phyloP scores from a whole-genome alignment of 2,888 invertebrate genomes.

The Macrostomum cliftonense region DNA sequence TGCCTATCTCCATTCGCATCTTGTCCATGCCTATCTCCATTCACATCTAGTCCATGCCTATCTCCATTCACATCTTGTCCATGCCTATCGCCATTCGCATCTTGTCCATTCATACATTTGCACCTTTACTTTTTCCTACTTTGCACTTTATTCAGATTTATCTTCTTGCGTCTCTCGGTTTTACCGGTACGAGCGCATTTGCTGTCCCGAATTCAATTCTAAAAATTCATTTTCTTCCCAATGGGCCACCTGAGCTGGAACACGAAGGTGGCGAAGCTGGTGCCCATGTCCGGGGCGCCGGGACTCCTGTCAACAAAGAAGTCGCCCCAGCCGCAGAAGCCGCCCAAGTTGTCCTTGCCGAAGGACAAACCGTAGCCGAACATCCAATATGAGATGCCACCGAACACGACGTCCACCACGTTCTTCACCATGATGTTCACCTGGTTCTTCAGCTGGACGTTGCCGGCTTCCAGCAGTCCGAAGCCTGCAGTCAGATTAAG shows the following conservation, averaged over 20 bases:
- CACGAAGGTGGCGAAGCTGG: slow-evolving; percentile 64
- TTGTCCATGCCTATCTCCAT: too few relatives aligned
- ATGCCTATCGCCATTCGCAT: too few relatives aligned
- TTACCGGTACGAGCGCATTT: too few relatives aligned
- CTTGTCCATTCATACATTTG: too few relatives aligned
- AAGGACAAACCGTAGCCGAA: slow-evolving; percentile 79
- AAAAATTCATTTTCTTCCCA: too few relatives aligned
- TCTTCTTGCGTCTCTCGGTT: too few relatives aligned
- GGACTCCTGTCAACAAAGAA: slow-evolving; percentile 52
- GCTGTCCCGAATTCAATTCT: too few relatives aligned
- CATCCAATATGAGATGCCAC: slow-evolving; percentile 77
- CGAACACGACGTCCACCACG: slow-evolving; percentile 71
- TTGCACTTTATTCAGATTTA: too few relatives aligned
- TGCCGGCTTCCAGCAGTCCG: slow-evolving; percentile 75
- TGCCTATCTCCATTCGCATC: too few relatives aligned
- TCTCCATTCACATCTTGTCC: too few relatives aligned
- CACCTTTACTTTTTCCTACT: too few relatives aligned
- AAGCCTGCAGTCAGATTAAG: slow-evolving; percentile 47
- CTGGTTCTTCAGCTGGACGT: slow-evolving; percentile 58
- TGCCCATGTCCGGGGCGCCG: slow-evolving; percentile 50
- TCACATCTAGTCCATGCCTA: too few relatives aligned
- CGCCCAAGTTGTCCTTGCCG: slow-evolving; percentile 47
- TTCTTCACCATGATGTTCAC: slow-evolving; percentile 96
- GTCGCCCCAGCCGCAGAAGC: slow-evolving; percentile 65
- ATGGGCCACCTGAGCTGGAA: slow-evolving; percentile 46